phyloP scores from a whole-genome alignment of 2,797 vertebrate species.

The Periophthalmus magnuspinnatus region DNA sequence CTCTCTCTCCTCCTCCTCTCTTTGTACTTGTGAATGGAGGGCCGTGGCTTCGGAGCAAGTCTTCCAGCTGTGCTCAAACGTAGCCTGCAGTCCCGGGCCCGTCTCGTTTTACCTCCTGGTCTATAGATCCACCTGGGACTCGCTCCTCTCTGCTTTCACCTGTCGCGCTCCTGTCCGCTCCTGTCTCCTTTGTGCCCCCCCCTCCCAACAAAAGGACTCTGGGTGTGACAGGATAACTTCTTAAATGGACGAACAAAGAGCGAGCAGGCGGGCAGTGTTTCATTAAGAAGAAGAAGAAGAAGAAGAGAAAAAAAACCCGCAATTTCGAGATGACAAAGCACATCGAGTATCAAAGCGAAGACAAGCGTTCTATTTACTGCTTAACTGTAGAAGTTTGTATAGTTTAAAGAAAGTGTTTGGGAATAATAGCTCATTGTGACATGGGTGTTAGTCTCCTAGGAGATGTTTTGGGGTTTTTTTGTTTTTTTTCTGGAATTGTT shows the following conservation, averaged over 20 bases:
- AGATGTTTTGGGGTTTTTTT: no score
- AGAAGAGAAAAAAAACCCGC: background rate
- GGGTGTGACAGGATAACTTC: constrained; percentile 4
- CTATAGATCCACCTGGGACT: constrained; percentile 4
- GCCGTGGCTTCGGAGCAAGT: background rate
- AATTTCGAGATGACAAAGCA: background rate
- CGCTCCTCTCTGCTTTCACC: constrained; percentile 8
- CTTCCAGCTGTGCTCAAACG: constrained; percentile 3
- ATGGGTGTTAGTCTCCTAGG: background rate
- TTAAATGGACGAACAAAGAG: background rate
- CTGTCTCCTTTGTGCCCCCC: background rate
- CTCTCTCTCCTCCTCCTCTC: background rate
- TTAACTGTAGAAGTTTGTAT: constrained; percentile 1
- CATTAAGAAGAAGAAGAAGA: background rate
- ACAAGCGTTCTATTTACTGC: background rate
- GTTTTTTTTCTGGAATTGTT: no score
- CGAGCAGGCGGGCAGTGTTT: constrained; percentile 6
- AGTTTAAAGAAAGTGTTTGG: background rate
- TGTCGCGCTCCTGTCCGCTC: background rate
- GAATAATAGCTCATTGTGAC: background rate
- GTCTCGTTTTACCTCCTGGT: background rate
- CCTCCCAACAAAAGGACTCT: background rate
- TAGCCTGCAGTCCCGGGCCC: background rate
- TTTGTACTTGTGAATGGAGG: constrained; percentile 2
- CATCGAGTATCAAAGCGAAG: background rate